Evolutionary conservation across 2,888 invertebrate genomes (phyloP), one percentile per base, ranked within the genome.

Genomic region (Orthosia gracilis): DNA sequence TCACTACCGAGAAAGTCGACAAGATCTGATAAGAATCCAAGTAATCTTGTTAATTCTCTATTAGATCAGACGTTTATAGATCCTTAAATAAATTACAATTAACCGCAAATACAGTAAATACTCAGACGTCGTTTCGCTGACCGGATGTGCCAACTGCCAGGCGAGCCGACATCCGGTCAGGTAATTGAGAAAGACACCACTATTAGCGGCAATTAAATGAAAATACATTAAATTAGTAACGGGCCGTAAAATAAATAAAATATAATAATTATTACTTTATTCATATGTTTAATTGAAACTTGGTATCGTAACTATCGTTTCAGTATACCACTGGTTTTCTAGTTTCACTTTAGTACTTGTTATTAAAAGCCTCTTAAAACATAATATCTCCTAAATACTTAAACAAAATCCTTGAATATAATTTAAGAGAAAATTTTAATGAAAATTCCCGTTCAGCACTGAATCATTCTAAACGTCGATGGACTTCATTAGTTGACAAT

Each of bases 141-240:
- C 69, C 83, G 85, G 87, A 85, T 81, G 78, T 77, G 68, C 21
- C 54, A 12, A 61, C 21, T 50, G 71, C 40, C 63, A 12, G 21
- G 64, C 73, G 52, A 69, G 73, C 73, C 85, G 72, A 77, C 76
- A 68, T 83, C 85, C 85, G 83, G 86, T 57, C 66, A 58, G 61
- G 73, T 74, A 76, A 82, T 85, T 86, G 80, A 66, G 69, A 69
- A 59, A 23, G 78, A 80, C 55, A 84, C 76, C 31, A 59, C 81
- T 80, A 84, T 75, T 80, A 84, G 67, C 59, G 21, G 17, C 21
- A 47, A 76, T 82, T 80, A 73, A 73, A 77, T 61, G 52, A 63
- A 80, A 82, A 69, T 57, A 71, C 71, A 76, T 75, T 50, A n/a
- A 47, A 83, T 69, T 74, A 58, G 74, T 52, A 40, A 67, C 73